phyloP scores from a whole-genome alignment of 2,888 invertebrate species.

The Himalopsyche tibetana region DNA sequence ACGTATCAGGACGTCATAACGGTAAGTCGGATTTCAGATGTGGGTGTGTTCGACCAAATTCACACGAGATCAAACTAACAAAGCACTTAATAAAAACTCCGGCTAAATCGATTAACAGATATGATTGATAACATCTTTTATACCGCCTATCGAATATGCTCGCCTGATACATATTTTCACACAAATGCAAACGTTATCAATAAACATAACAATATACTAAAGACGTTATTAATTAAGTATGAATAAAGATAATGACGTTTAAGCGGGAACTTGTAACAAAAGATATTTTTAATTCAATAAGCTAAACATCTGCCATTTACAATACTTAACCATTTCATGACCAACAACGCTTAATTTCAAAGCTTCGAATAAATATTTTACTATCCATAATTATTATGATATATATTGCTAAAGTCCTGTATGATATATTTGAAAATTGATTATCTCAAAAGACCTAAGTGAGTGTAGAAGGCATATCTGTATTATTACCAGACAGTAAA shows the following conservation, averaged over 20 bases:
- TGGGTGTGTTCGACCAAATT: slow-evolving; percentile 37
- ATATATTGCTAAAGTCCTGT: no score
- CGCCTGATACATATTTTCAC: slow-evolving; percentile 50
- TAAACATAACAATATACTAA: background rate
- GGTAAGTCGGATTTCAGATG: background rate
- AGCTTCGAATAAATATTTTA: no score
- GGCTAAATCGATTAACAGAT: slow-evolving; percentile 54
- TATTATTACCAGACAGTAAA: no score
- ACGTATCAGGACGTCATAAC: slow-evolving; percentile 42
- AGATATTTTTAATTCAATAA: slow-evolving; percentile 4
- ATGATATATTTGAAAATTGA: no score
- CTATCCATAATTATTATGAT: no score
- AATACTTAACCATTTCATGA: background rate
- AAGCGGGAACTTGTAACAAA: background rate
- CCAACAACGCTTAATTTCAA: no score
- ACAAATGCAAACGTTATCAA: slow-evolving; percentile 41
- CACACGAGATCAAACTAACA: slow-evolving; percentile 52
- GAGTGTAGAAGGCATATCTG: no score
- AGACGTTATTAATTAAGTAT: background rate
- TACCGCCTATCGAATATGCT: slow-evolving; percentile 46
- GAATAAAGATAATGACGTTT: background rate
- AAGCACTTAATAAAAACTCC: slow-evolving; percentile 36
- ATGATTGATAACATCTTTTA: slow-evolving; percentile 54
- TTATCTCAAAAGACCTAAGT: no score
- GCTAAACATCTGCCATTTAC: background rate